Evolutionary conservation across 2,113 vertebrate genomes (phyloP), one percentile per base, ranked within the genome.

Genomic region (Prionailurus bengalensis): DNA sequence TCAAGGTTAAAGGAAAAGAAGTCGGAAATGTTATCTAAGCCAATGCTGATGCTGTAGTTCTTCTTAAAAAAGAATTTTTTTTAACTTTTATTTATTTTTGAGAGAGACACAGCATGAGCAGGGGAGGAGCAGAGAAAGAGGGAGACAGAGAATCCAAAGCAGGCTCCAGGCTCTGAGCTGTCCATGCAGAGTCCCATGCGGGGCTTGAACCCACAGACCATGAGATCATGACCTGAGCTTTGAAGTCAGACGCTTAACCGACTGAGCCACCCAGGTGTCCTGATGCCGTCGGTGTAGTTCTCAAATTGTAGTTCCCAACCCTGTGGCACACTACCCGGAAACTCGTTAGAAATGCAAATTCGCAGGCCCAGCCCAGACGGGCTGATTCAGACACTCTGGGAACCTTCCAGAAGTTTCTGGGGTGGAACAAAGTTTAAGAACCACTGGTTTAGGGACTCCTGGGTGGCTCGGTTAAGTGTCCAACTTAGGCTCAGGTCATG

Each of bases 141-240:
- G 45, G 45, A 45, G 45, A 45, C 45, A 45, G 45, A 45, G 45
- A 45, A 45, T 45, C 45, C 45, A 45, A 45, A 45, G 45, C 7
- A 45, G 45, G 45, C 45, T 45, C 45, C 45, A 1, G 45, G 45
- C 45, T 45, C 45, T 45, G 45, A 45, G 45, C 45, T 45, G 45
- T 45, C 45, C 0, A 1, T 1, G 0, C 7, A 45, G 45, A 45
- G 45, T 1, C 45, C 45, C 45, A 45, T 45, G 8, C 0, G 8
- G 45, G 0, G 45, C 7, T 45, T 45, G 45, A 45, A 45, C 8
- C 8, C 45, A 45, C 45, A 45, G 45, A 45, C 45, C 45, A 45
- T 45, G 45, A 45, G 45, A 45, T 45, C 45, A 45, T 45, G 45
- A 45, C 45, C 45, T 45, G 8, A 45, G 45, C 45, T 45, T 45